Evolutionary conservation across 1,140 invertebrate genomes (phyloP), one percentile per base, ranked within the genome.

Genomic region (Callitettix versicolor): DNA sequence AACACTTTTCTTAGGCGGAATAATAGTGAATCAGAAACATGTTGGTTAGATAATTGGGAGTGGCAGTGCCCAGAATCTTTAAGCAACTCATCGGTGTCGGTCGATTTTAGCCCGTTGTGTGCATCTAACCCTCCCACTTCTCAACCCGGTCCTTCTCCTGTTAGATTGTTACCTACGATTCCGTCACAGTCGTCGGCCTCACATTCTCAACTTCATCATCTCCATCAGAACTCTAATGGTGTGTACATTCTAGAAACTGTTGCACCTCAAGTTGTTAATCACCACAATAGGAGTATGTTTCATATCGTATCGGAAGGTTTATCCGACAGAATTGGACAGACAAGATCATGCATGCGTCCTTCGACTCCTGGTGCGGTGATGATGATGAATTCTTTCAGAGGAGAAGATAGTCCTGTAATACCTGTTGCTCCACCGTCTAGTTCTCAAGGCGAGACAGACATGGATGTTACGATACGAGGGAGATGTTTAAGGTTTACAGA

Each of bases 61-160:
- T 50, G 59, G 36, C 62, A 60, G 51, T 57, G 69, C 1, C 60
- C 65, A 1, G 72, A 73, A 55, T 73, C 75, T 0, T 61, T 76
- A 7, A 76, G 70, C 51, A 75, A 74, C 50, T 79, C 75, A 53
- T 76, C 73, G 30, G 73, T 72, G 46, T 78, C 76, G n/a, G 68
- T 79, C 7, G 77, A 76, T 58, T 83, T 79, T 2, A 69, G 67
- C 0, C 33, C 44, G 12, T 33, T 48, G 44, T 43, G 22, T 41
- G 34, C 30, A 3, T 15, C 12, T 12, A 38, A 9, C 1, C 34
- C 40, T 9, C 12, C 46, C 4, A 3, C 15, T 14, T 5, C 30
- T 4, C 21, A 22, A 20, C 18, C 17, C 2, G 51, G 53, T 33
- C 52, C 51, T 12, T 57, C 56, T 3, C 52, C 51, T 26, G 56